These are phyloP conservation scores for Tachystola acroxantha DNA, from an alignment of 2,888 invertebrate genomes.

Conservation along the genomic window DNA sequence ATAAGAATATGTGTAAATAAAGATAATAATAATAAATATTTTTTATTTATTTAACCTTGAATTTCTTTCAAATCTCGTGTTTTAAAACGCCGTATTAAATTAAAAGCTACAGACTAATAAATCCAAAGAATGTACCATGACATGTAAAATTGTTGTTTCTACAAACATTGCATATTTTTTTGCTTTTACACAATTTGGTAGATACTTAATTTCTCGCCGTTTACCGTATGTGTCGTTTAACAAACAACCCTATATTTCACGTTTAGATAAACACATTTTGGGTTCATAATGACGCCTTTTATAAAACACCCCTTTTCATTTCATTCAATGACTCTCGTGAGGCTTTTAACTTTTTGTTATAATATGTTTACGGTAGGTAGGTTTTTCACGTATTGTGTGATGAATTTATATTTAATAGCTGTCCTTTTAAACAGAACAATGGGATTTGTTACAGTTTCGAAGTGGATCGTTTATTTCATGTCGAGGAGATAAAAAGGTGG, in stretches of 20 bases:
- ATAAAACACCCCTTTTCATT: constrained; percentile 21
- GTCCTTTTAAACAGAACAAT: neutral
- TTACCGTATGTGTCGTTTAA: constrained; percentile 24
- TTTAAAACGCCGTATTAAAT: too few species aligned
- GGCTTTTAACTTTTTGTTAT: constrained; percentile 26
- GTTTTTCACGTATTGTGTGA: constrained; percentile 19
- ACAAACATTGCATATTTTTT: too few species aligned
- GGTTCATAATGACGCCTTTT: constrained; percentile 30
- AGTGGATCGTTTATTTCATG: neutral
- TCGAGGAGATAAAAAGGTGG: too few species aligned
- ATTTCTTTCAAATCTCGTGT: too few species aligned
- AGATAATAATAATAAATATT: too few species aligned
- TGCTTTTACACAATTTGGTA: too few species aligned
- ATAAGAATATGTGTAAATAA: too few species aligned
- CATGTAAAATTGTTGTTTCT: too few species aligned
- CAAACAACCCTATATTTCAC: constrained; percentile 26
- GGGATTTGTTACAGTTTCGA: neutral
- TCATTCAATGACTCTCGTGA: constrained; percentile 25
- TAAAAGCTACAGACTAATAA: too few species aligned
- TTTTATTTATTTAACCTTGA: too few species aligned
- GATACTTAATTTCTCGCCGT: constrained; percentile 20
- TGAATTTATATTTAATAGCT: constrained; percentile 21
- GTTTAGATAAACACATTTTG: constrained; percentile 36
- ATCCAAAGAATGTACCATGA: too few species aligned
- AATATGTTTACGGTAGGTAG: constrained; percentile 22